Evolutionary conservation across 1,140 invertebrate genomes (phyloP), one percentile per base, ranked within the genome.

Genomic region (Laupala kohalensis): DNA sequence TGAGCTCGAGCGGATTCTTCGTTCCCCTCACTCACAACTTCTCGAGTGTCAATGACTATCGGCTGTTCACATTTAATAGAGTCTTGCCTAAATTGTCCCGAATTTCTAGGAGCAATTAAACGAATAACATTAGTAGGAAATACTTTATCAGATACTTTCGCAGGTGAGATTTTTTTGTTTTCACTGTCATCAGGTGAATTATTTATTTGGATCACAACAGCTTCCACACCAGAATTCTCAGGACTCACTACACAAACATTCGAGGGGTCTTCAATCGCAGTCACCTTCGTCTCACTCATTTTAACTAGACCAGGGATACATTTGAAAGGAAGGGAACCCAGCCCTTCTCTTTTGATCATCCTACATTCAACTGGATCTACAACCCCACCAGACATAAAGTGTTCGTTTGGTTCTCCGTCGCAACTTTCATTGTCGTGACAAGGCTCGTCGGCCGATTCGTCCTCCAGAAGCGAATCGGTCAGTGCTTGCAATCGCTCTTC

Each of bases 401-500:
- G 9, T 53, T 53, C 37, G 19, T 53, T 53, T 13, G 37, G 1
- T 53, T 53, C 37, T 13, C 37, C 37, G 19, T 53, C 37, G 19
- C 37, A 53, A 53, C 37, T 53, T 2, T 53, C n/a, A 70, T 63
- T 25, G 6, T 70, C 30, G 15, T 70, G 19, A 62, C 69, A 15
- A 9, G 62, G 62, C 24, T 70, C 62, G 64, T 65, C 62, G 0
- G 63, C 64, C 6, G 28, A 26, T 6, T 64, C 37, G 23, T 70
- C 69, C n/a, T 70, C 26, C n/a, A 64, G 69, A 64, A 64, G 23
- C 5, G 69, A 62, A 62, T 70, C 62, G 24, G 62, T 64, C 9
- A 70, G 13, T 9, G 26, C 72, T 72, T 64, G 75, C 72, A 69
- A 70, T 19, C 69, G 24, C 26, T 67, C 74, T 63, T 74, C 73